Evolutionary conservation across 2,797 vertebrate genomes (phyloP).

Genomic region (Cryptoblepharus egeriae): DNA sequence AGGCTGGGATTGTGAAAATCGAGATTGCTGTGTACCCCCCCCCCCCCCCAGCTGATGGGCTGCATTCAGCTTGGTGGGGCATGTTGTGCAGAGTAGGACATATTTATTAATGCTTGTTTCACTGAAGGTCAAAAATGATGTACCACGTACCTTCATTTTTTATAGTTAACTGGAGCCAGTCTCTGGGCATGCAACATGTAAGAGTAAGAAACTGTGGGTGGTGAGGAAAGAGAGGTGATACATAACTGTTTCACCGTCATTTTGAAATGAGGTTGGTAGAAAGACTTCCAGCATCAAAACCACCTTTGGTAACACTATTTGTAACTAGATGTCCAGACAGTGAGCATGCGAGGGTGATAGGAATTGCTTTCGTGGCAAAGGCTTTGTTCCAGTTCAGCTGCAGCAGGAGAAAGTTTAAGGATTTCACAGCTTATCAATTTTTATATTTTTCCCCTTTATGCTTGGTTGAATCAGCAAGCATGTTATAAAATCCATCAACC

Average conservation of each 20-base stretch:
- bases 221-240: not conserved
- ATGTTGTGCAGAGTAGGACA: not conserved
- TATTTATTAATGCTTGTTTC: too few relatives aligned
- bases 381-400: not conserved
- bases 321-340: not conserved
- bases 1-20: not conserved
- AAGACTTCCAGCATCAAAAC: not conserved
- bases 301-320: not conserved
- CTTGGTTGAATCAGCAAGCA: not conserved
- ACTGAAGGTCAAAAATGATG: too few relatives aligned
- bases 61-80: not conserved
- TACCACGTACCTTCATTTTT: too few relatives aligned
- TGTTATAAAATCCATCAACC: not conserved
- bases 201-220: not conserved
- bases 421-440: not conserved
- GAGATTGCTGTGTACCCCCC: too few relatives aligned
- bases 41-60: not conserved
- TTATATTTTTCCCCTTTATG: not conserved
- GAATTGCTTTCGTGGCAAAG: not conserved
- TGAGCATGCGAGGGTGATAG: not conserved
- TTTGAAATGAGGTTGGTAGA: too few relatives aligned
- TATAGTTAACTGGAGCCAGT: not conserved
- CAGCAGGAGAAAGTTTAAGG: not conserved
- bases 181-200: conserved; percentile 1
- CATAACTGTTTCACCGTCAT: not conserved